Conservation (phyloP, 2,113 vertebrate genomes). For the Trematocara unimaculatum region DNA sequence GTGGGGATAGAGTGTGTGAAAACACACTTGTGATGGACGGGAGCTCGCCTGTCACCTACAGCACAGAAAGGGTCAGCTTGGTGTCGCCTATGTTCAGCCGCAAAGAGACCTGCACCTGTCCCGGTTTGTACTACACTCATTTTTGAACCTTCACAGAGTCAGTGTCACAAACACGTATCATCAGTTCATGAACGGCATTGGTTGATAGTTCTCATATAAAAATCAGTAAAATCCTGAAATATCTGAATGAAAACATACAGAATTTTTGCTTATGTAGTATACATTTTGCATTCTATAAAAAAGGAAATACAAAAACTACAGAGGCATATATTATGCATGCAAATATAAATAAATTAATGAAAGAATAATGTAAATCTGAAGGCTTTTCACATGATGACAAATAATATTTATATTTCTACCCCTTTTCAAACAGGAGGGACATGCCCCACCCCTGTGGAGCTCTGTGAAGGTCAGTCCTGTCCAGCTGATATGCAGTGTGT, state of each 20-base stretch:
- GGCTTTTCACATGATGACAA: not conserved
- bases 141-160: not conserved
- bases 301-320: not conserved
- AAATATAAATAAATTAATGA: not conserved
- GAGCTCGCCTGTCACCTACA: constrained; percentile 81
- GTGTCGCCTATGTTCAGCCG: constrained; percentile 83
- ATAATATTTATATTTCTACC: not conserved
- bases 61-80: constrained; percentile 87
- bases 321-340: not conserved
- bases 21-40: constrained; percentile 81
- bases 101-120: constrained; percentile 84
- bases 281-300: not conserved
- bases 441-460: constrained; percentile 81
- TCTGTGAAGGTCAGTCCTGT: constrained; percentile 87
- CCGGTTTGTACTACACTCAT: constrained; percentile 68
- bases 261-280: not conserved
- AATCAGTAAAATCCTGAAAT: not conserved
- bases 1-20: constrained; percentile 86
- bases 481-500: constrained; percentile 95
- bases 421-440: constrained; percentile 73
- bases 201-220: not conserved
- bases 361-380: not conserved
- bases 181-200: not conserved
- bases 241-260: not conserved
- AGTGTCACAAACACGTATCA: not conserved